phyloP scores from a whole-genome alignment of 2,797 vertebrate species.

The Danio tinwini region DNA sequence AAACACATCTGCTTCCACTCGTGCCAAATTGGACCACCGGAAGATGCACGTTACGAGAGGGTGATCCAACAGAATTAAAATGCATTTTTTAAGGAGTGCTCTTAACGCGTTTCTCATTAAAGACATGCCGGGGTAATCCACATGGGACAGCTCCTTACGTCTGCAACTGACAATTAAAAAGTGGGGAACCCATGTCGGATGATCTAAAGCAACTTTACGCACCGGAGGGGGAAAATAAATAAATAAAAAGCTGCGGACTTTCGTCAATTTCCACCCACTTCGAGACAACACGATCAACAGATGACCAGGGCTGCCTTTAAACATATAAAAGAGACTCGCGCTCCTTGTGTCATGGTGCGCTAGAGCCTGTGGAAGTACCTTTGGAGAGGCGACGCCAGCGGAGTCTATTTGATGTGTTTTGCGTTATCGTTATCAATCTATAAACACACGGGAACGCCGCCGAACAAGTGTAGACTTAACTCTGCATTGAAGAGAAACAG shows the following conservation, averaged over 20 bases:
- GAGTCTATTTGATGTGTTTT: constrained; percentile 44
- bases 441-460: constrained; percentile 52
- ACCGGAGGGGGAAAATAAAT: constrained; percentile 47
- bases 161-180: constrained; percentile 73
- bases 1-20: constrained; percentile 66
- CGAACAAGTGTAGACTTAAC: constrained; percentile 34
- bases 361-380: constrained; percentile 55
- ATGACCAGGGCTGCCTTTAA: constrained; percentile 66
- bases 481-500: constrained; percentile 46
- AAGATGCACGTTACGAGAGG: constrained; percentile 60
- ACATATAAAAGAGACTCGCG: constrained; percentile 72
- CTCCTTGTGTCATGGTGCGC: constrained; percentile 68
- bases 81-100: constrained; percentile 71
- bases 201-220: constrained; percentile 63
- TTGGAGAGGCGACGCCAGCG: constrained; percentile 44
- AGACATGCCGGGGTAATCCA: constrained; percentile 77
- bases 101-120: constrained; percentile 76
- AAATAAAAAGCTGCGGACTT: constrained; percentile 67
- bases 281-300: constrained; percentile 70
- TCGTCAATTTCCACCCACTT: constrained; percentile 76
- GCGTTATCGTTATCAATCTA: constrained; percentile 51
- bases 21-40: constrained; percentile 59
- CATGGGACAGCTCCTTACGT: constrained; percentile 77
- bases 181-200: constrained; percentile 62
- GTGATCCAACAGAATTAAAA: constrained; percentile 66